phyloP scores from a whole-genome alignment of 2,888 invertebrate species.

The Lampropteryx suffumata region DNA sequence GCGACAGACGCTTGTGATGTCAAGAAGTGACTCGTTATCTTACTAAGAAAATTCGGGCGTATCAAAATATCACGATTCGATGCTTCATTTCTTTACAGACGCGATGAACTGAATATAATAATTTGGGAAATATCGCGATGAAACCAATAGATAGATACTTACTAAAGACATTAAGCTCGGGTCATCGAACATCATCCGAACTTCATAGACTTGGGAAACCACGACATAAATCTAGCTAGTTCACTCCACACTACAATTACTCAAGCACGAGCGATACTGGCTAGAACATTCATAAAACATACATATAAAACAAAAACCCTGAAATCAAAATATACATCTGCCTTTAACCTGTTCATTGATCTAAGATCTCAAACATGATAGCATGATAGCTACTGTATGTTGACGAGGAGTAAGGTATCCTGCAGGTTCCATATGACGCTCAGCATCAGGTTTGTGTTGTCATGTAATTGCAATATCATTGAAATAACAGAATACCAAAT shows the following conservation, averaged over 20 bases:
- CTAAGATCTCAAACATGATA: no score
- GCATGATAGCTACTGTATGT: no score
- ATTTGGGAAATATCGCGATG: constrained; percentile 9
- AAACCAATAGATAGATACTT: constrained; percentile 1
- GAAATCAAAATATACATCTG: no score
- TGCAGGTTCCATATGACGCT: no score
- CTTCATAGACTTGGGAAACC: constrained; percentile 5
- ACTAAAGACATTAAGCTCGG: constrained; percentile 12
- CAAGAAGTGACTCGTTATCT: not conserved
- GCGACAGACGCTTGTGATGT: constrained; percentile 4
- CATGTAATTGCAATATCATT: no score
- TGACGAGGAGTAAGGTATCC: no score
- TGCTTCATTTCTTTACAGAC: not conserved
- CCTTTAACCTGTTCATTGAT: no score
- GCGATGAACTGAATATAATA: constrained; percentile 5
- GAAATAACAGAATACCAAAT: no score
- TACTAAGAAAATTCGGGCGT: not conserved
- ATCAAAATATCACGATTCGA: not conserved
- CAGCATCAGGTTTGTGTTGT: no score
- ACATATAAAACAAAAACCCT: no score
- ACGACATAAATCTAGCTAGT: constrained; percentile 4
- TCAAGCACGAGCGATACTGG: no score
- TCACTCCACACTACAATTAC: not conserved
- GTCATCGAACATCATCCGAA: constrained; percentile 16
- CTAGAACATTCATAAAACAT: no score